phyloP scores from a whole-genome alignment of 2,888 invertebrate genomes.

The Thymelicus sylvestris region DNA sequence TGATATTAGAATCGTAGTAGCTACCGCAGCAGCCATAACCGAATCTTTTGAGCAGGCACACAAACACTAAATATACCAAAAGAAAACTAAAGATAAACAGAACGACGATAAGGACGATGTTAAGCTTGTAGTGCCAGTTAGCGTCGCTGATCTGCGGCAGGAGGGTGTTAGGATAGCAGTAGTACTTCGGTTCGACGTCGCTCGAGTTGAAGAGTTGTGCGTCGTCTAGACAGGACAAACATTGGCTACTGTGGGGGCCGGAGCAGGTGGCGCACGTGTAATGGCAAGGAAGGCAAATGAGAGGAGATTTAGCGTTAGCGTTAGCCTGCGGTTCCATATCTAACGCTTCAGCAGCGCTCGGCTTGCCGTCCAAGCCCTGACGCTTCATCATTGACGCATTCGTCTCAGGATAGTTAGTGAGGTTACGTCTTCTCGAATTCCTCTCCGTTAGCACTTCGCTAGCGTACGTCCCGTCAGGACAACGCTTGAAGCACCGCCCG shows the following conservation, averaged over 20 bases:
- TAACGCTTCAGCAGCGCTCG: conserved; percentile 62
- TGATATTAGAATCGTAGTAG: conserved; percentile 65
- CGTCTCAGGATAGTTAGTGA: conserved; percentile 65
- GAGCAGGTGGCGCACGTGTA: conserved; percentile 89
- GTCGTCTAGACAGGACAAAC: conserved; percentile 88
- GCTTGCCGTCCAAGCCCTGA: conserved; percentile 53
- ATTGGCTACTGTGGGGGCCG: conserved; percentile 89
- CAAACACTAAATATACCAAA: conserved; percentile 58
- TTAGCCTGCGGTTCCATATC: conserved; percentile 65
- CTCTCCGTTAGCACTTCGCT: conserved; percentile 69
- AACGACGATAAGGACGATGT: conserved; percentile 67
- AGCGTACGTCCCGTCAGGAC: conserved; percentile 82
- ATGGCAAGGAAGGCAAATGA: conserved; percentile 88
- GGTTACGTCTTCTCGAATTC: conserved; percentile 73
- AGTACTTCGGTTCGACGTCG: conserved; percentile 68
- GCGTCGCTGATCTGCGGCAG: conserved; percentile 71
- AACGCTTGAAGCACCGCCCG: conserved; percentile 85
- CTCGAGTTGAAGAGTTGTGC: conserved; percentile 80
- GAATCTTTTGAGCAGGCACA: conserved; percentile 59
- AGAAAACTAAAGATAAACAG: conserved; percentile 62
- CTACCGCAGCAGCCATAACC: conserved; percentile 55
- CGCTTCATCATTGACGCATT: conserved; percentile 57
- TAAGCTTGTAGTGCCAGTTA: conserved; percentile 75
- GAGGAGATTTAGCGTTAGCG: conserved; percentile 56
- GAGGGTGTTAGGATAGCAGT: conserved; percentile 80